Conservation (phyloP, 1,140 invertebrate species). For the Rhyacophila brunnea region DNA sequence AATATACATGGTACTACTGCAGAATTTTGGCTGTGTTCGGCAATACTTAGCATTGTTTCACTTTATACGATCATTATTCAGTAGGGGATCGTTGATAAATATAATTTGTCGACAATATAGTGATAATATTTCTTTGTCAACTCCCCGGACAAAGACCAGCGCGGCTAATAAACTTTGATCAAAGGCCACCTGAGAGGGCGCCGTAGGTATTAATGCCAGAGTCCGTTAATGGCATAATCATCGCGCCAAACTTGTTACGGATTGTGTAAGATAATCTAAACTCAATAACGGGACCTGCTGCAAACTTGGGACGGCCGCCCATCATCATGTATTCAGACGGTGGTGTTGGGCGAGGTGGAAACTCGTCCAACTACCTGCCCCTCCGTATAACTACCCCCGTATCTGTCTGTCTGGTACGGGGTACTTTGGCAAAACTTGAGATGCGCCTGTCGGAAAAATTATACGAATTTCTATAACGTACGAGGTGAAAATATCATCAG, state of each 20-base stretch:
- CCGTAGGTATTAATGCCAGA: conserved; percentile 6
- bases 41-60: no score
- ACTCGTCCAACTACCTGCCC: neutral
- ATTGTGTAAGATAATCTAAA: conserved; percentile 34
- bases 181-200: conserved; percentile 9
- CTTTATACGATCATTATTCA: no score
- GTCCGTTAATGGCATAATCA: conserved; percentile 32
- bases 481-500: no score
- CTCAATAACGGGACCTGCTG: conserved; percentile 23
- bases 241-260: conserved; percentile 30
- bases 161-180: conserved; percentile 29
- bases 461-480: no score
- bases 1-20: no score
- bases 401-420: neutral
- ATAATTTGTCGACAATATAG: no score
- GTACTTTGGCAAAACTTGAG: no score
- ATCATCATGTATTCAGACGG: conserved; percentile 12
- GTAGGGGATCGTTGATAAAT: no score
- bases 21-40: no score
- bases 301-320: neutral
- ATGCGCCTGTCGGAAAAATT: no score
- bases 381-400: neutral
- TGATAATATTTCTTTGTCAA: no score
- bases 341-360: neutral
- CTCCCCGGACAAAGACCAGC: neutral